Evolutionary conservation across 2,113 vertebrate species (phyloP), one percentile per base, ranked within the genome.

Genomic region (Monarcha castaneiventris): DNA sequence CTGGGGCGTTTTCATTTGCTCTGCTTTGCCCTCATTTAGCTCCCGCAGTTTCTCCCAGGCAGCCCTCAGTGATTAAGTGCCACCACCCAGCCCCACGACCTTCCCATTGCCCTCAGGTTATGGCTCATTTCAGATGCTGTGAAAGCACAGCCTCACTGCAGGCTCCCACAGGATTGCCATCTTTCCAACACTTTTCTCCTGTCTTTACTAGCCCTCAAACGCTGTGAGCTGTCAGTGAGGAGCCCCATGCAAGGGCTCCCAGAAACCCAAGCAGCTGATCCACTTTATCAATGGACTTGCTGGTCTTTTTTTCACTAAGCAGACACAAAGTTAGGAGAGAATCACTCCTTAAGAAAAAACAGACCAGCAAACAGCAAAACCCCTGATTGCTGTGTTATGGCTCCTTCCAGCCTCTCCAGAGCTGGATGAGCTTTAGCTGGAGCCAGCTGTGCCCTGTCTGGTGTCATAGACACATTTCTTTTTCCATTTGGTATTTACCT

Each of bases 221-320:
- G 37, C 58, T 80, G 37, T 4, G 39, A 63, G 43, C 21, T 44
- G 32, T 25, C 76, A 16, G 43, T 18, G 63, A 89, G 73, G 49
- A 87, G 13, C 49, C 78, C 52, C 7, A 2, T 66, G 82, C 25
- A 26, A 37, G 54, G 43, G 48, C 39, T 79, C 26, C 3, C 3
- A 32, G 61, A 44, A 78, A 54, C 15, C 66, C 69, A 17, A 25
- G 26, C 62, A 75, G 52, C 3, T 16, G 15, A 14, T 58, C 44
- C 37, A 3, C 39, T 37, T 0, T 13, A 8, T 33, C 26, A 8
- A 6, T 14, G n/a, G 10, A 13, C 7, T 29, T 41, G 6, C 20
- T 87, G 21, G 4, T 32, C 5, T 15, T 51, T 18, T 71, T 30
- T 20, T 7, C 6, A 27, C 5, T 51, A 1, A 52, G 43, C 23